phyloP scores from a whole-genome alignment of 1,140 invertebrate genomes.

The Aphelenchoides besseyi region DNA sequence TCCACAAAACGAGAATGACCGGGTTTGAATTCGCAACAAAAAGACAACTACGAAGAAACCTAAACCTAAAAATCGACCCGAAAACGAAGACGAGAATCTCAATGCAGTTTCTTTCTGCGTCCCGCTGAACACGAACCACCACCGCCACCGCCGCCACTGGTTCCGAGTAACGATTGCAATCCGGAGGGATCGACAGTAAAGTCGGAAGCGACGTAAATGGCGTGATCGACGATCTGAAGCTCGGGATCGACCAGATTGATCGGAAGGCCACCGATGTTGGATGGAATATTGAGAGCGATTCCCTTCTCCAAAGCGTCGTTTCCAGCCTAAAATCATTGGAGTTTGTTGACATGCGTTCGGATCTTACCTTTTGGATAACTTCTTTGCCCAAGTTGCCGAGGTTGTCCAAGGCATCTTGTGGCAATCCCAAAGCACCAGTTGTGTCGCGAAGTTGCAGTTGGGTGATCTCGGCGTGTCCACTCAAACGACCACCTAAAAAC shows the following conservation, averaged over 20 bases:
- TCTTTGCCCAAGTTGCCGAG: constrained; percentile 62
- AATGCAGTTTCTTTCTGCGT: background rate
- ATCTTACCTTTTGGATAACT: constrained; percentile 52
- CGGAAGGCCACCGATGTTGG: constrained; percentile 48
- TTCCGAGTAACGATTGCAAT: constrained; percentile 16
- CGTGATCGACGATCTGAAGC: constrained; percentile 57
- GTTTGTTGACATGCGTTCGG: background rate
- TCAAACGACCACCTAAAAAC: constrained; percentile 38
- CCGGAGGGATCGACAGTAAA: constrained; percentile 50
- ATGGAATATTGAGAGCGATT: constrained; percentile 47
- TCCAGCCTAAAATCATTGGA: constrained; percentile 38
- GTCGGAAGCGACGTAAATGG: constrained; percentile 51
- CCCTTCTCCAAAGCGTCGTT: constrained; percentile 55
- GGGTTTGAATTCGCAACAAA: too few species aligned
- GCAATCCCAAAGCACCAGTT: constrained; percentile 50
- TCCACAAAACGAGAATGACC: too few species aligned
- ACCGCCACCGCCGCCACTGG: constrained; percentile 28
- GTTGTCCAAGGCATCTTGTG: constrained; percentile 61
- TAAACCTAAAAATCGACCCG: too few species aligned
- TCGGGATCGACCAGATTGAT: constrained; percentile 53
- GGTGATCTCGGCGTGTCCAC: constrained; percentile 50
- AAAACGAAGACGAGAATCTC: too few species aligned
- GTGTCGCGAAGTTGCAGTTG: constrained; percentile 50
- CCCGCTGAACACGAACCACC: constrained; percentile 1
- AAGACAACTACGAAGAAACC: too few species aligned